phyloP scores from a whole-genome alignment of 2,113 vertebrate species.

The Paratilapia polleni region DNA sequence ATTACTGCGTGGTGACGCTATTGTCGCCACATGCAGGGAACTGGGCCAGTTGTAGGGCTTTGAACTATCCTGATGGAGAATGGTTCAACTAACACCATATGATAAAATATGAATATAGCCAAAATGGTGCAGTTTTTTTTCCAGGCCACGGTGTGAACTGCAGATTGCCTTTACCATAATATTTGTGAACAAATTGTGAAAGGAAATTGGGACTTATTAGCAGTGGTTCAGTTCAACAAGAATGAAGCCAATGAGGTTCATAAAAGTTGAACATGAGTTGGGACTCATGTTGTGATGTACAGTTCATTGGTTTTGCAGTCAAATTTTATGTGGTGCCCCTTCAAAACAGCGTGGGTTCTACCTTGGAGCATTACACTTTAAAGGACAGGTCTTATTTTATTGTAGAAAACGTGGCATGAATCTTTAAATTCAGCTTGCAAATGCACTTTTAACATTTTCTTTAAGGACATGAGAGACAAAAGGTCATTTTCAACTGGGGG shows the following conservation, averaged over 20 bases:
- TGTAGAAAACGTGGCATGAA: background rate
- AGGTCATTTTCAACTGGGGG: background rate
- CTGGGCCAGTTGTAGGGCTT: constrained; percentile 62
- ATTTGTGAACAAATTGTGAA: constrained; percentile 38
- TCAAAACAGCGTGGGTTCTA: background rate
- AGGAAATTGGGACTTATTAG: constrained; percentile 27
- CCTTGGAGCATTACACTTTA: background rate
- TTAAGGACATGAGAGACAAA: no score
- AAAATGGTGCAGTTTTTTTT: constrained; percentile 6
- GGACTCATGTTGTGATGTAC: background rate
- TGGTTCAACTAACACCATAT: constrained; percentile 12
- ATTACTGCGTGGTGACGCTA: constrained; percentile 68
- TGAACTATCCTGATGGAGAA: constrained; percentile 57
- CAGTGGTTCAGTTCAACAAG: background rate
- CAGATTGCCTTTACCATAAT: constrained; percentile 30
- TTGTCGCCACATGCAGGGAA: constrained; percentile 71
- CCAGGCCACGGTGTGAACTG: background rate
- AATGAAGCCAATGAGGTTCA: background rate
- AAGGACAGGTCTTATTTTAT: background rate
- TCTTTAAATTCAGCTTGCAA: no score
- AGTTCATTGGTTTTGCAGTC: background rate
- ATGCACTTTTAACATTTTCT: background rate
- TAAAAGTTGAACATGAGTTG: background rate
- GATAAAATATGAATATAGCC: constrained; percentile 23
- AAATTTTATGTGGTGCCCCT: background rate